A percentile compares a stretch with the other conserved stretches of the same genome.
These are phyloP conservation scores for Trichomalopsis sarcophagae DNA, from an alignment of 1,140 invertebrate genomes.

Conservation along the genomic window DNA sequence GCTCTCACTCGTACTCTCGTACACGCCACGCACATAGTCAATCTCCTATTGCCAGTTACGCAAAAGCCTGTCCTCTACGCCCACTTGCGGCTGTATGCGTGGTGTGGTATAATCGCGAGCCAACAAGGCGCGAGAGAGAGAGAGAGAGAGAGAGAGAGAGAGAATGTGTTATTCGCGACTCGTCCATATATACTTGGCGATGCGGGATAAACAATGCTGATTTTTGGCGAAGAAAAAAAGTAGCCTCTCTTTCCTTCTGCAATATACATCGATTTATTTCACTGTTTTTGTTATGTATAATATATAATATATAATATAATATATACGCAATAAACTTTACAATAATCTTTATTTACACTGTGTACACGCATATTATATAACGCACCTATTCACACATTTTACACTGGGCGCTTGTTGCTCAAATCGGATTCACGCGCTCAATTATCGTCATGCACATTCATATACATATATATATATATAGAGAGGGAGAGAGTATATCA, in stretches of 20 bases:
- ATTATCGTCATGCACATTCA: not conserved
- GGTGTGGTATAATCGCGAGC: slow-evolving; percentile 15
- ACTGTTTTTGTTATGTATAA: slow-evolving; percentile 29
- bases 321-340: slow-evolving; percentile 70
- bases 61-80: slow-evolving; percentile 60
- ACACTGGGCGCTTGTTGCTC: slow-evolving; percentile 57
- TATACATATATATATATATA: too few relatives aligned
- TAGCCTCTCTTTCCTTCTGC: slow-evolving; percentile 13
- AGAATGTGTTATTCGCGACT: slow-evolving; percentile 4
- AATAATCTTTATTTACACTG: slow-evolving; percentile 72
- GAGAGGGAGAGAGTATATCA: not conserved
- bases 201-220: not conserved
- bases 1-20: not conserved
- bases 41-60: slow-evolving; percentile 52
- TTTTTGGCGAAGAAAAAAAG: slow-evolving; percentile 45
- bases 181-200: not conserved
- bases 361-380: slow-evolving; percentile 60
- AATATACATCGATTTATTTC: slow-evolving; percentile 51
- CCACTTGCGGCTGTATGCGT: slow-evolving; percentile 31
- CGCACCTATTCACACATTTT: slow-evolving; percentile 70
- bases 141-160: not conserved
- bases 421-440: slow-evolving; percentile 31
- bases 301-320: slow-evolving; percentile 64
- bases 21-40: not conserved
- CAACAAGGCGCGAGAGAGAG: not conserved